These are phyloP conservation scores for Anguilla marmorata DNA, from an alignment of 2,797 vertebrate species.

Conservation along the genomic window DNA sequence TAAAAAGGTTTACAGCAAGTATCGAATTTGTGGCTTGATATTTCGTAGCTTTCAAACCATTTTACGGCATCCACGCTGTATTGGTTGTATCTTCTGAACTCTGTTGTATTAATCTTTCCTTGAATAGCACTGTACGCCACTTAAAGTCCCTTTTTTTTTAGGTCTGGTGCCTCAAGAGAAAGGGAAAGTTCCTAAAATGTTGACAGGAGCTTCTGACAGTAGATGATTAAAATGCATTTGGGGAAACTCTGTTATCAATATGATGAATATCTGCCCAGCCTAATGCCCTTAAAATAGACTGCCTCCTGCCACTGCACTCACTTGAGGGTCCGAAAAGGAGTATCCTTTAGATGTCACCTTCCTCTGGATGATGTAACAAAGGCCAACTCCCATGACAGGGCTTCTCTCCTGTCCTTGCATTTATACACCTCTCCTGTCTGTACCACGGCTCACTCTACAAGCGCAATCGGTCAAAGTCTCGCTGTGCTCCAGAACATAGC, in stretches of 20 bases:
- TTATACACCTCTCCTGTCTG: neutral
- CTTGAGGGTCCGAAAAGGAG: neutral
- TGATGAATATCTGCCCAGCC: neutral
- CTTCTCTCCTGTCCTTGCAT: neutral
- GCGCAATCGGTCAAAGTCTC: neutral
- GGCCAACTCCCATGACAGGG: neutral
- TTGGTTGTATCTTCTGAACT: neutral
- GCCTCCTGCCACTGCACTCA: neutral
- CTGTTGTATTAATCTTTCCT: neutral
- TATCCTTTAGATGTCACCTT: slow-evolving; percentile 7
- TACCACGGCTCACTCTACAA: neutral
- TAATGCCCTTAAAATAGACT: neutral
- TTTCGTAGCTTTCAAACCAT: neutral
- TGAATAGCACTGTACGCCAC: neutral
- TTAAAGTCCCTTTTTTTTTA: neutral
- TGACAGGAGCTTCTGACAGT: neutral
- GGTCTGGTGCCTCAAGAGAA: neutral
- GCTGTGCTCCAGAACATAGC: neutral
- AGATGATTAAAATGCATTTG: slow-evolving; percentile 14
- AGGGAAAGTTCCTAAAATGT: neutral
- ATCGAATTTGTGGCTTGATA: neutral
- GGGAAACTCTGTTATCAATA: slow-evolving; percentile 20
- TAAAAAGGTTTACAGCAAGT: neutral
- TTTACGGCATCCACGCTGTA: neutral
- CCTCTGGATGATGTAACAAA: neutral